Evolutionary conservation across 2,888 invertebrate genomes (phyloP).

Genomic region (Agonopterix arenella): DNA sequence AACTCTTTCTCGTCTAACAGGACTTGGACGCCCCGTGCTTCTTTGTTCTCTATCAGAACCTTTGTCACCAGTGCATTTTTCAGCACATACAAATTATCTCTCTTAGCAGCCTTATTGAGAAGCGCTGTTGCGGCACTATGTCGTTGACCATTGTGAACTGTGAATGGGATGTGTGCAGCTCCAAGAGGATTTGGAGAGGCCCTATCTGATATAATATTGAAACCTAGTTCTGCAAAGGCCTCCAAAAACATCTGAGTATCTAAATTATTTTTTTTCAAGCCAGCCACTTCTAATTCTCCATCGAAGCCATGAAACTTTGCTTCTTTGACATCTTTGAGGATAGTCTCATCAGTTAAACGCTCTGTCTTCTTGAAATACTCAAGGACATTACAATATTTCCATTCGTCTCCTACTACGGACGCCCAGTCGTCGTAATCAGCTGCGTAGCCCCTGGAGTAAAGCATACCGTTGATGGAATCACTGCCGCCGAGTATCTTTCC

Average conservation of each 20-base stretch:
- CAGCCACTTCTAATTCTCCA: conserved; percentile 55
- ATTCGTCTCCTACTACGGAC: conserved; percentile 28
- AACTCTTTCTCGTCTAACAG: conserved; percentile 18
- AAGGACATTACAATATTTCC: conserved; percentile 51
- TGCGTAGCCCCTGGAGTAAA: conserved; percentile 56
- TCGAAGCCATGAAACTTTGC: conserved; percentile 38
- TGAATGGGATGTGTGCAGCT: conserved; percentile 55
- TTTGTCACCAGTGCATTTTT: conserved; percentile 41
- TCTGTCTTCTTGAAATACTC: conserved; percentile 57
- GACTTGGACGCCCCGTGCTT: conserved; percentile 39
- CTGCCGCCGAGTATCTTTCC: conserved; percentile 57
- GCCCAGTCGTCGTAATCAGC: conserved; percentile 58
- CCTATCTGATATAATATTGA: conserved; percentile 50
- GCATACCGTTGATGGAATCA: conserved; percentile 59
- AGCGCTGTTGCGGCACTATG: conserved; percentile 47
- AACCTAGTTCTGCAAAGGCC: conserved; percentile 47
- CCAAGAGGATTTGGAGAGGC: conserved; percentile 47
- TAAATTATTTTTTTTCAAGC: conserved; percentile 22
- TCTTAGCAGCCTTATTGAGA: conserved; percentile 27
- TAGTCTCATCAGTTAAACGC: conserved; percentile 44
- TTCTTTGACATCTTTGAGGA: conserved; percentile 36
- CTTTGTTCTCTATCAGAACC: conserved; percentile 35
- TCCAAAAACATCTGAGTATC: conserved; percentile 34
- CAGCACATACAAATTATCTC: conserved; percentile 36
- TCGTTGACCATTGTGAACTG: conserved; percentile 41